Evolutionary conservation across 1,140 invertebrate genomes (phyloP).

Genomic region (Archivesica marissinica): DNA sequence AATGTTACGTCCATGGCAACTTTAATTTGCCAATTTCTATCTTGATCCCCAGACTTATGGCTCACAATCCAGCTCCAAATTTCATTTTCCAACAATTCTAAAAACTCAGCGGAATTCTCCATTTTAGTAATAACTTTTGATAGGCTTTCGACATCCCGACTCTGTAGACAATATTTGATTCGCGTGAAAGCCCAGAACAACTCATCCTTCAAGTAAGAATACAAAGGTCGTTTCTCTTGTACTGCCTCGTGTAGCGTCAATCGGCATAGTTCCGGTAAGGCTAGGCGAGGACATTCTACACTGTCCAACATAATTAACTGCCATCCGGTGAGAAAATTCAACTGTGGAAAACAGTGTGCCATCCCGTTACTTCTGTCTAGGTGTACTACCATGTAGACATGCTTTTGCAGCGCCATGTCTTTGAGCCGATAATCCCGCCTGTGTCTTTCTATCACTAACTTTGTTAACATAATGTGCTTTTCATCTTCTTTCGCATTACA

Average conservation of each 20-base stretch:
- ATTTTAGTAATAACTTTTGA: constrained; percentile 40
- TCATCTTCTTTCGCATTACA: constrained; percentile 63
- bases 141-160: constrained; percentile 58
- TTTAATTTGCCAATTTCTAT: constrained; percentile 33
- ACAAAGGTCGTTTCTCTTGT: constrained; percentile 51
- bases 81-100: constrained; percentile 58
- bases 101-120: constrained; percentile 7
- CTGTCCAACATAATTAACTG: constrained; percentile 65
- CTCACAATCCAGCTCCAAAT: constrained; percentile 11
- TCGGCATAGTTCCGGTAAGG: constrained; percentile 26
- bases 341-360: constrained; percentile 26
- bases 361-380: constrained; percentile 38
- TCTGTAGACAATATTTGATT: constrained; percentile 61
- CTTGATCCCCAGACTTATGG: neutral
- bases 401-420: neutral
- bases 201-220: constrained; percentile 48
- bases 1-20: constrained; percentile 24
- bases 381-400: constrained; percentile 68
- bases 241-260: constrained; percentile 48
- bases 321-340: constrained; percentile 70
- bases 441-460: constrained; percentile 65
- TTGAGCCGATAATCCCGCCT: neutral
- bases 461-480: constrained; percentile 66
- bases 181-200: constrained; percentile 70
- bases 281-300: constrained; percentile 40